Evolutionary conservation across 1,140 invertebrate species (phyloP).

Genomic region (Argopecten irradians): DNA sequence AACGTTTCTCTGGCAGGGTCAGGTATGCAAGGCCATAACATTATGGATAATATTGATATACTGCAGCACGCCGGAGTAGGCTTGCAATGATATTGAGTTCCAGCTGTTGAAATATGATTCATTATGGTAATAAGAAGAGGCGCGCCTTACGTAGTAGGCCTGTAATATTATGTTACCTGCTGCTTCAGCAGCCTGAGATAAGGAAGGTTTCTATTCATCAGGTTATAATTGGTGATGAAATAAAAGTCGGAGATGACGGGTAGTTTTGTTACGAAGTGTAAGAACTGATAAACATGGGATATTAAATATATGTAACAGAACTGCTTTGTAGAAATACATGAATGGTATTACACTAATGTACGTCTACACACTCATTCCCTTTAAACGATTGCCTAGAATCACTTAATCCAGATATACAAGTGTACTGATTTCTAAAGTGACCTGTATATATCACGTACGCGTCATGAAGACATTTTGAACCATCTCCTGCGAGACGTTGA

Average conservation of each 20-base stretch:
- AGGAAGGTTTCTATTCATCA: background rate
- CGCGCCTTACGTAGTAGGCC: background rate
- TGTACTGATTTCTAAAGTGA: no score
- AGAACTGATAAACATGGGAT: no score
- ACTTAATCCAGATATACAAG: no score
- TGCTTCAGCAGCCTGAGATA: background rate
- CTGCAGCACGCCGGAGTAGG: background rate
- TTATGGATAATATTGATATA: slow-evolving; percentile 19
- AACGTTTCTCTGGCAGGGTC: background rate
- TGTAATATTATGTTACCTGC: background rate
- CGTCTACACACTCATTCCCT: no score
- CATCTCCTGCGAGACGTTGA: no score
- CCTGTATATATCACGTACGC: no score
- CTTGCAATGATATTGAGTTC: background rate
- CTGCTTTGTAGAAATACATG: no score
- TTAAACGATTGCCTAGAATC: no score
- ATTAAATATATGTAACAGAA: no score
- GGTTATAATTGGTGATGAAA: background rate
- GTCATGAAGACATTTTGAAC: no score
- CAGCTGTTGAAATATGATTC: slow-evolving; percentile 21
- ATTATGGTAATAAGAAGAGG: background rate
- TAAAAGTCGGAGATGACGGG: background rate
- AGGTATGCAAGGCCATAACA: background rate
- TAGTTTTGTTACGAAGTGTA: no score
- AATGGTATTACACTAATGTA: no score